phyloP scores from a whole-genome alignment of 2,113 vertebrate genomes.

The Sebastes schlegelii region DNA sequence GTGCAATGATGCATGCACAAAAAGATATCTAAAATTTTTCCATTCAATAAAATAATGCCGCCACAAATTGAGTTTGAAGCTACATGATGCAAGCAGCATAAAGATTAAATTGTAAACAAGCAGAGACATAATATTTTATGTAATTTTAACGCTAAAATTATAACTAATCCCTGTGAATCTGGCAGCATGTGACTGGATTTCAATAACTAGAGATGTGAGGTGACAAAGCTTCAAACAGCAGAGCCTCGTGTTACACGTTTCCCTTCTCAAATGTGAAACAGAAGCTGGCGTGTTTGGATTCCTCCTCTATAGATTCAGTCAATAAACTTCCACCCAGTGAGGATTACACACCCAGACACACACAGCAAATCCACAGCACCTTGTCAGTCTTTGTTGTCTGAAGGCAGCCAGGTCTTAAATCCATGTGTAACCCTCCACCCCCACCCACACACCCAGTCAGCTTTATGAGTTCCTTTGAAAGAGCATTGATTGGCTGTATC shows the following conservation, averaged over 20 bases:
- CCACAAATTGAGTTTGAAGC: background rate
- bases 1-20: background rate
- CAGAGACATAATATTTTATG: background rate
- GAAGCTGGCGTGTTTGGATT: background rate
- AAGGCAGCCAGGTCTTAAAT: constrained; percentile 58
- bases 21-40: background rate
- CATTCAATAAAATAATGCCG: no score
- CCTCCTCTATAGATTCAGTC: constrained; percentile 2
- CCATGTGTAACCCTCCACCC: constrained; percentile 7
- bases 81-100: background rate
- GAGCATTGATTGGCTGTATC: constrained; percentile 25
- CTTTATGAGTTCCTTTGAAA: constrained; percentile 41
- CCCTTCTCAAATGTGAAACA: background rate
- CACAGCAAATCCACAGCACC: constrained; percentile 19
- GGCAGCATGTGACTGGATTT: background rate
- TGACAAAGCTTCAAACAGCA: background rate
- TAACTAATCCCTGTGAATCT: background rate
- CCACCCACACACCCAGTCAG: background rate
- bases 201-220: background rate
- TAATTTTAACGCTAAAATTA: background rate
- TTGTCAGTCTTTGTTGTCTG: constrained; percentile 65
- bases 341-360: constrained; percentile 42
- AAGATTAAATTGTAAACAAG: background rate
- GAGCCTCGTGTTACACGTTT: background rate
- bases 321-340: constrained; percentile 31